phyloP scores from a whole-genome alignment of 2,113 vertebrate species.

The Ceyx cyanopectus region DNA sequence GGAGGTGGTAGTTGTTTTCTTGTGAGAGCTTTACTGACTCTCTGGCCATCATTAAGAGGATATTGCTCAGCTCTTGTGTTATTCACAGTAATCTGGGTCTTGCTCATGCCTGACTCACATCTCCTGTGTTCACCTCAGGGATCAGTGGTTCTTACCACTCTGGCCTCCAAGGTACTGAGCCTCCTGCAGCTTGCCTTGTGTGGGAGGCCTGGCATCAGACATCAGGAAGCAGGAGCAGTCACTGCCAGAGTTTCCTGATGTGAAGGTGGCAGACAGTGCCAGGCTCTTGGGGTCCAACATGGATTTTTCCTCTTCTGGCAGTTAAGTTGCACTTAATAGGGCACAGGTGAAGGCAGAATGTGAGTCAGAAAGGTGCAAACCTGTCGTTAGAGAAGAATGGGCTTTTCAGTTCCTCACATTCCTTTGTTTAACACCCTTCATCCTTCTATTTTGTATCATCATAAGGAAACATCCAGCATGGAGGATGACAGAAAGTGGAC shows the following conservation, averaged over 20 bases:
- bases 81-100: slow-evolving; percentile 17
- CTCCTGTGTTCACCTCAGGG: background rate
- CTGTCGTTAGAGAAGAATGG: background rate
- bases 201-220: slow-evolving; percentile 27
- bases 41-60: background rate
- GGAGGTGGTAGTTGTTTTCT: background rate
- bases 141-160: background rate
- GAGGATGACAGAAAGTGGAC: background rate
- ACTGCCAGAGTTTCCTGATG: background rate
- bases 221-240: background rate
- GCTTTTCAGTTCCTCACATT: background rate
- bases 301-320: background rate
- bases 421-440: background rate
- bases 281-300: background rate
- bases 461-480: background rate
- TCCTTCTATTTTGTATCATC: background rate
- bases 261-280: background rate
- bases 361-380: background rate
- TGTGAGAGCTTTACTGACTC: background rate
- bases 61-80: slow-evolving; percentile 15
- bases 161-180: background rate
- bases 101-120: slow-evolving; percentile 48
- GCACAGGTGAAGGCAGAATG: background rate
- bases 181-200: background rate
- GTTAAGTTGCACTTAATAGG: background rate